These are phyloP conservation scores for Nipponia nippon DNA, from an alignment of 2,113 vertebrate genomes.

Conservation along the genomic window DNA sequence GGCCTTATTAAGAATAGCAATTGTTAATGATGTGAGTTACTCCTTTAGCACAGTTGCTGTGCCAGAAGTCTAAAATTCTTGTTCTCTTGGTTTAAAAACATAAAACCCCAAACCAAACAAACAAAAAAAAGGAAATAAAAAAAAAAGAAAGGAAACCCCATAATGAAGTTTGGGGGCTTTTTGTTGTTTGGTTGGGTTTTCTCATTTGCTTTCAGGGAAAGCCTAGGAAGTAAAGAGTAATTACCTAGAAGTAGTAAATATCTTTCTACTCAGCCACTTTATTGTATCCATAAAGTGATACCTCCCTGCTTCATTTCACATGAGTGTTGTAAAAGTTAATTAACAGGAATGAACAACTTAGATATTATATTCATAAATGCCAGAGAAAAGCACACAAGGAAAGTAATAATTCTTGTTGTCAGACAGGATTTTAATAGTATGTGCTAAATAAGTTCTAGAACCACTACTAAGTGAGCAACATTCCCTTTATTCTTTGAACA, in stretches of 20 bases:
- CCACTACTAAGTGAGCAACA: not conserved
- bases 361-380: not conserved
- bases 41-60: not conserved
- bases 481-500: not conserved
- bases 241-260: not conserved
- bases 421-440: not conserved
- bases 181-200: not conserved
- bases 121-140: no score
- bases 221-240: not conserved
- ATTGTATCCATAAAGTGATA: not conserved
- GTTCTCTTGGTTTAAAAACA: not conserved
- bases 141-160: not conserved
- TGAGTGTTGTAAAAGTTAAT: not conserved
- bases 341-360: not conserved
- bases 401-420: not conserved
- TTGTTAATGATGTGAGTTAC: not conserved
- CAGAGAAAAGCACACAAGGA: not conserved
- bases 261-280: not conserved
- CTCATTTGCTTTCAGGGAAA: not conserved
- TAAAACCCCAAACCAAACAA: not conserved
- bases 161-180: not conserved
- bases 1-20: not conserved
- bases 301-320: rapidly evolving
- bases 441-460: not conserved
- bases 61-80: not conserved